Conservation (phyloP, 2,113 vertebrate species). For the Laterallus jamaicensis region DNA sequence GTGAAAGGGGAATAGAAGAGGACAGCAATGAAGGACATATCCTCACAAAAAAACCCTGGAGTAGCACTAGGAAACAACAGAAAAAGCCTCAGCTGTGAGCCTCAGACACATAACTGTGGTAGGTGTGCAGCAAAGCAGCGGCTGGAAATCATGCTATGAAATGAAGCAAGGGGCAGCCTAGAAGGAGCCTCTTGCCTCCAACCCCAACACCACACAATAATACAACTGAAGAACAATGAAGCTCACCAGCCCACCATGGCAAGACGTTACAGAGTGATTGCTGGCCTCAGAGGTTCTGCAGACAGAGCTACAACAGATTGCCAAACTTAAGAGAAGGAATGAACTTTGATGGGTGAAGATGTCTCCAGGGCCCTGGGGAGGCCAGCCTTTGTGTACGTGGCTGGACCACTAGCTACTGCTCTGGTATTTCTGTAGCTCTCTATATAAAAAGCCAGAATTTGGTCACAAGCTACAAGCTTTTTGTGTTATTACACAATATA, state of each 20-base stretch:
- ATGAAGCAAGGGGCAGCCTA: background rate
- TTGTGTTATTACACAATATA: background rate
- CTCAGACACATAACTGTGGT: background rate
- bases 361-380: background rate
- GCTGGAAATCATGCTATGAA: background rate
- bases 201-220: background rate
- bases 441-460: background rate
- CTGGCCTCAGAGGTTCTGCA: background rate
- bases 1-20: background rate
- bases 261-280: background rate
- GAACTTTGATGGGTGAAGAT: background rate
- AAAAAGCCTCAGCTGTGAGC: background rate
- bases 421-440: background rate
- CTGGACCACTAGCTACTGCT: background rate
- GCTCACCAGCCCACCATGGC: background rate
- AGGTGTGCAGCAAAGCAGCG: background rate
- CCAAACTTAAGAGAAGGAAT: background rate
- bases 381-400: background rate
- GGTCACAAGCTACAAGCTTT: background rate
- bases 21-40: background rate
- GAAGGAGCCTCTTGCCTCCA: background rate
- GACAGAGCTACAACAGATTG: background rate
- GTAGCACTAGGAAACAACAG: background rate
- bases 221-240: background rate
- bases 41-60: background rate